These are phyloP conservation scores for Amblyraja radiata DNA, from an alignment of 2,797 vertebrate genomes.

Conservation along the genomic window DNA sequence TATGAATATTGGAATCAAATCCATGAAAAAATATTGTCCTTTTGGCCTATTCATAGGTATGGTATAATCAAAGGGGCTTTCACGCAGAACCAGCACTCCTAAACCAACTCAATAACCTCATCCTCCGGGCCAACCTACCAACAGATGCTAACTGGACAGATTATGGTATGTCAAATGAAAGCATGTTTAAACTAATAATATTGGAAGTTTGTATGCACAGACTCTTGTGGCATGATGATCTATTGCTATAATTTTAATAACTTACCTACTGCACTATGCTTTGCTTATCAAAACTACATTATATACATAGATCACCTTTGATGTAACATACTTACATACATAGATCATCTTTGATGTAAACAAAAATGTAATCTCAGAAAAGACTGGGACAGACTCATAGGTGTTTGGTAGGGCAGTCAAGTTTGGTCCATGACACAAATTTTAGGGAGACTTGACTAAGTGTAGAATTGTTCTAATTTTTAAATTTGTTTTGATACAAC, in stretches of 20 bases:
- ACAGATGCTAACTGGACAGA: slow-evolving; percentile 49
- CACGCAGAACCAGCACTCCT: slow-evolving; percentile 57
- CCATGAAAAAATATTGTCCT: neutral
- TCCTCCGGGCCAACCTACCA: slow-evolving; percentile 56
- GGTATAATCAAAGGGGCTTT: slow-evolving; percentile 60
- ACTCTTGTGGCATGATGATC: neutral
- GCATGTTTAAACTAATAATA: neutral
- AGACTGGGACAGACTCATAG: neutral
- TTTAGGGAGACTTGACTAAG: neutral
- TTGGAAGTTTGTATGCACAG: neutral
- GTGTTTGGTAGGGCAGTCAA: neutral
- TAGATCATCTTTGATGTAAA: neutral
- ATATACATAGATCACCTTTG: too few species aligned
- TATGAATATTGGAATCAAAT: neutral
- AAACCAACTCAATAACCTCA: slow-evolving; percentile 60
- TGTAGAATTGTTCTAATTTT: neutral
- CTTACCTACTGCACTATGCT: neutral
- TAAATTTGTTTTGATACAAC: neutral
- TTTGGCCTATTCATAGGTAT: slow-evolving; percentile 50
- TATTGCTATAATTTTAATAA: neutral
- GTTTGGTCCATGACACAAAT: neutral
- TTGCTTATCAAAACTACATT: neutral
- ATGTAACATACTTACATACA: neutral
- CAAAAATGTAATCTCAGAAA: neutral
- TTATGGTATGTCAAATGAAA: slow-evolving; percentile 49